Percentiles rank a stretch among this genome's conserved stretches.
Evolutionary conservation across 2,113 vertebrate species (phyloP).

Genomic region (Oxygymnocypris stewartii): DNA sequence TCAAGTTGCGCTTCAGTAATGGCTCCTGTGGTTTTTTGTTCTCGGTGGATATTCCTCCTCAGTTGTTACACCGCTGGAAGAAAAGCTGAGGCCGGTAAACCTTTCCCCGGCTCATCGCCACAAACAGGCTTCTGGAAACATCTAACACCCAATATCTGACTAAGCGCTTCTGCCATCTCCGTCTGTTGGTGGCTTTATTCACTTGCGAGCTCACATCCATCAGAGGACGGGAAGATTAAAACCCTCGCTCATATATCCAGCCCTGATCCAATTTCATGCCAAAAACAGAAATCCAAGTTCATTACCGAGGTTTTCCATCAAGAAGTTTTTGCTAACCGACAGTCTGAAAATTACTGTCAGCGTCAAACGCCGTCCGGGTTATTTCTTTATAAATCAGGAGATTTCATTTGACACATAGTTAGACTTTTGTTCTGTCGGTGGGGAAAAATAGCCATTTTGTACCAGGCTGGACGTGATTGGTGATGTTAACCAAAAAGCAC

Average conservation of each 20-base stretch:
- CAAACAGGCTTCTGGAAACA: conserved; percentile 25
- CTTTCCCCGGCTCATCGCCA: not conserved
- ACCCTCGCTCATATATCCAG: conserved; percentile 1
- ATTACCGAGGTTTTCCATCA: not conserved
- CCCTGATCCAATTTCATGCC: not conserved
- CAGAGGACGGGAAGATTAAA: conserved; percentile 31
- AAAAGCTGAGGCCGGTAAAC: conserved; percentile 39
- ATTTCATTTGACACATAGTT: not conserved
- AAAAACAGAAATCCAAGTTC: conserved; percentile 8
- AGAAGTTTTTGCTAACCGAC: not conserved
- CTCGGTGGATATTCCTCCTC: not conserved
- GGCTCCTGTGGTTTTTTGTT: conserved; percentile 31
- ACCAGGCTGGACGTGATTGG: not conserved
- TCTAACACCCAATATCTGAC: conserved; percentile 41
- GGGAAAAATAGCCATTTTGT: not conserved
- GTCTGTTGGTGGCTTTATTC: conserved; percentile 38
- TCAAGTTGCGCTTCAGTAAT: conserved; percentile 16
- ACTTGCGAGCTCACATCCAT: conserved; percentile 28
- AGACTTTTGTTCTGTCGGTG: not conserved
- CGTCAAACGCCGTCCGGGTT: not conserved
- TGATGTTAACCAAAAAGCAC: not conserved
- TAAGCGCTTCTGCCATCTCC: conserved; percentile 26
- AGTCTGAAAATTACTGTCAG: not conserved
- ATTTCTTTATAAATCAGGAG: not conserved
- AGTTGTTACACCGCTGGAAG: conserved; percentile 21